Evolutionary conservation across 1,140 invertebrate species (phyloP), one percentile per base, ranked within the genome.

Genomic region (Solenopsis invicta): DNA sequence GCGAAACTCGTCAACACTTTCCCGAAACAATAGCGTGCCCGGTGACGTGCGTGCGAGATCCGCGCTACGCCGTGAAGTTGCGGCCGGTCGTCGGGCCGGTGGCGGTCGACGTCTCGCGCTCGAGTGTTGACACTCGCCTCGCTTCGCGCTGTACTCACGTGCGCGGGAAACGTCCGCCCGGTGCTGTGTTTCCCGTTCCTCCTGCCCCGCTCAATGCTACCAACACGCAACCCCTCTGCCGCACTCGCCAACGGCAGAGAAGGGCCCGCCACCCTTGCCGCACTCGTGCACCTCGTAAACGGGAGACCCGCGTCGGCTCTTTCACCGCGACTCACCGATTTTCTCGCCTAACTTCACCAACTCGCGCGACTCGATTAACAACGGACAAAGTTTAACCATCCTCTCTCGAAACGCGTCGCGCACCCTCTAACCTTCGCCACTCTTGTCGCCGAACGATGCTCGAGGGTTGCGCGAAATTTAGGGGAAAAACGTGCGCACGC

Each of bases 401-500:
- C 41, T 41, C 41, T 41, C 2, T 0, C 29, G 41, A 41, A 41
- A 29, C 3, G 4, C 24, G 12, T 21, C n/a, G 0, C 48, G 41
- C n/a, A 64, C 37, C n/a, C 48, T 45, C 29, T 29, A 29, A 29
- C 29, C 29, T 29, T 29, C 12, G 24, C 1, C 41, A 41, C 0
- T 21, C 5, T 75, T 56, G 54, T 66, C 54, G 62, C 62, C 18
- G 21, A 72, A 64, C 48, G 16, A 45, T 10, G 61, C 64, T 59
- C 50, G 76, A 59, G 88, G 92, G 90, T 2, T 89, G 54, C 37
- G 29, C 48, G 45, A 41, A 12, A 24, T 50, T 29, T 64, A 74
- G 84, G 82, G 74, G 29, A 29, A 29, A 91, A 87, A 92, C 67
- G 89, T 91, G 88, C 91, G 90, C 82, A 85, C 84, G 75, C 75